phyloP scores from a whole-genome alignment of 2,888 invertebrate species.

The Perithous albicinctus region DNA sequence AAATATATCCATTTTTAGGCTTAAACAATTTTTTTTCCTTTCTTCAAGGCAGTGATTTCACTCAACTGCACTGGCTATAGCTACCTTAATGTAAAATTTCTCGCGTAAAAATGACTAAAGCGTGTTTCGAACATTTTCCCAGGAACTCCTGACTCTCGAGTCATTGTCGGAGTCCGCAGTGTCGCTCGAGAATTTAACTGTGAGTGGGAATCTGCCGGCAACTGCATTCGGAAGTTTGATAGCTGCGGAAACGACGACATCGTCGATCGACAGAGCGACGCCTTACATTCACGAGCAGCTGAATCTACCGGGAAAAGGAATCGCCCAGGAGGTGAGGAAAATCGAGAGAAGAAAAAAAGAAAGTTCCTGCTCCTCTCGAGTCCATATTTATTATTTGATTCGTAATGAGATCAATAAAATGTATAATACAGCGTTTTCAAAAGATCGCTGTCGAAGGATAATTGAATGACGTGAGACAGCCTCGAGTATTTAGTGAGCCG shows the following conservation, averaged over 20 bases:
- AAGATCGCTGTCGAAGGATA: slow-evolving; percentile 3
- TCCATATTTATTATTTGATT: slow-evolving; percentile 53
- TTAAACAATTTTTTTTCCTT: no score
- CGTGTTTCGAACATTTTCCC: slow-evolving; percentile 41
- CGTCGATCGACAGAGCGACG: slow-evolving; percentile 73
- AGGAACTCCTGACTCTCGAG: slow-evolving; percentile 86
- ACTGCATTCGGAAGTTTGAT: slow-evolving; percentile 85
- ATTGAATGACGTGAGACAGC: no score
- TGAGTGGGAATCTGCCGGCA: slow-evolving; percentile 79
- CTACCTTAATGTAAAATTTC: background rate
- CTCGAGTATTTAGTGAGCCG: no score
- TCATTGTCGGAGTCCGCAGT: slow-evolving; percentile 83
- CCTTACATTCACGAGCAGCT: slow-evolving; percentile 81
- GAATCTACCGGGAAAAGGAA: slow-evolving; percentile 83
- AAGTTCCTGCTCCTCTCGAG: slow-evolving; percentile 36
- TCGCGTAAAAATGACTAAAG: slow-evolving; percentile 9
- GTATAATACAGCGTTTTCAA: slow-evolving; percentile 23
- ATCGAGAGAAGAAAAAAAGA: background rate
- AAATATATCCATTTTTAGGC: no score
- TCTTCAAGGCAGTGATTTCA: no score
- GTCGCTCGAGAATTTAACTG: slow-evolving; percentile 81
- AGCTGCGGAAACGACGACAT: slow-evolving; percentile 80
- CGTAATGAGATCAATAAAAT: slow-evolving; percentile 64
- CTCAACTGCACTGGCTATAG: no score
- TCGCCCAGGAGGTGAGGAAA: slow-evolving; percentile 85